Evolutionary conservation across 2,113 vertebrate species (phyloP).

Genomic region (Illadopsis cleaveri): DNA sequence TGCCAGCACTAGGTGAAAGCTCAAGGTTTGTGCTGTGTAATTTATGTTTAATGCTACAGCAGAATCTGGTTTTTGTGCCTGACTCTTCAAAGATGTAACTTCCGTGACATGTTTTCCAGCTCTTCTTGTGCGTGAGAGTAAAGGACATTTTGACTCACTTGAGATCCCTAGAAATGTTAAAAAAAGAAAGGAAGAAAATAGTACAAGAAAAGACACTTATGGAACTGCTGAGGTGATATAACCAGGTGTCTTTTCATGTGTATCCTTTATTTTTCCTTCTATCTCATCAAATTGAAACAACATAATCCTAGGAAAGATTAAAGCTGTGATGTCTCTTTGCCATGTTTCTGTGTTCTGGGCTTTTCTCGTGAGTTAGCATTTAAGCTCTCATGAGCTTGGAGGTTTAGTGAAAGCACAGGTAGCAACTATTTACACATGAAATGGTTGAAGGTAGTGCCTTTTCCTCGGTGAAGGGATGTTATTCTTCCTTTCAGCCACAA

Average conservation of each 20-base stretch:
- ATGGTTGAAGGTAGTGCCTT: background rate
- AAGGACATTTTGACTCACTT: slow-evolving; percentile 26
- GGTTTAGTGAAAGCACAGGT: background rate
- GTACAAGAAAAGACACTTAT: background rate
- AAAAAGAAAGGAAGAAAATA: background rate
- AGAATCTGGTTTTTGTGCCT: slow-evolving; percentile 51
- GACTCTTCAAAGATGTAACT: slow-evolving; percentile 52
- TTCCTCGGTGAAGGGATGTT: background rate
- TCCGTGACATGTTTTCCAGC: slow-evolving; percentile 6
- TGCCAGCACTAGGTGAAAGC: slow-evolving; percentile 49
- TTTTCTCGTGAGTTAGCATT: background rate
- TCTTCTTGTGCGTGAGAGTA: background rate
- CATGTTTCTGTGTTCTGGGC: background rate
- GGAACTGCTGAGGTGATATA: background rate
- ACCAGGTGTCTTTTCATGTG: background rate
- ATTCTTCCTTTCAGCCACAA: background rate
- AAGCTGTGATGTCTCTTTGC: background rate
- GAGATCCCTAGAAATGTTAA: background rate
- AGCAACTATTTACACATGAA: background rate
- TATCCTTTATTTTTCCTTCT: background rate
- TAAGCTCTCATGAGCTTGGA: background rate
- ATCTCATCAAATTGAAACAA: background rate
- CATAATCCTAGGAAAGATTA: background rate
- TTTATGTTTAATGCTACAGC: slow-evolving; percentile 38
- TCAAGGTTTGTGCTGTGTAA: slow-evolving; percentile 38